These are phyloP conservation scores for Parnassius apollo DNA, from an alignment of 2,888 invertebrate genomes.

Conservation along the genomic window DNA sequence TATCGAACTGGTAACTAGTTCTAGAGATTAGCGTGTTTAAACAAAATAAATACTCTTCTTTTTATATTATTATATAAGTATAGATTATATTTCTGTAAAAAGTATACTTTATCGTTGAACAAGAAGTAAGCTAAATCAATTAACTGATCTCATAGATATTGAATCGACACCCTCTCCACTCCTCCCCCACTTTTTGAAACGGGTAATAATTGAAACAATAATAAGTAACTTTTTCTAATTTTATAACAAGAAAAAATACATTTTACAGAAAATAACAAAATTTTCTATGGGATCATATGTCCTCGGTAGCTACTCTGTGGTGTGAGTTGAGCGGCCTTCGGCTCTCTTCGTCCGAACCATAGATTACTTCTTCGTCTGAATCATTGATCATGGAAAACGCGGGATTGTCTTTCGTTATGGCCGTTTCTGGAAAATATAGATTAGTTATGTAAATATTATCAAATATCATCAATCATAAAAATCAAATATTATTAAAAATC, in stretches of 20 bases:
- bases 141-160: too few relatives aligned
- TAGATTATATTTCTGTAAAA: too few relatives aligned
- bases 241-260: constrained; percentile 59
- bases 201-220: background rate
- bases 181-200: background rate
- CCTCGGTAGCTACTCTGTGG: constrained; percentile 83
- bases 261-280: constrained; percentile 40
- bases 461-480: too few relatives aligned
- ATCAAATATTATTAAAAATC: too few relatives aligned
- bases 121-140: too few relatives aligned
- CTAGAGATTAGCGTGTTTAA: too few relatives aligned
- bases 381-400: constrained; percentile 99
- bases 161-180: too few relatives aligned
- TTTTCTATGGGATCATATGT: constrained; percentile 58
- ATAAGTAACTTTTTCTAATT: constrained; percentile 37
- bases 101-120: too few relatives aligned
- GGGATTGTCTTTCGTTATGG: constrained; percentile 97
- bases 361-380: constrained; percentile 97
- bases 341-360: constrained; percentile 95
- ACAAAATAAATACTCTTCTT: too few relatives aligned
- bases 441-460: background rate
- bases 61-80: too few relatives aligned
- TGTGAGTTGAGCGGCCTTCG: constrained; percentile 88
- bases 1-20: too few relatives aligned
- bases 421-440: constrained; percentile 85